Percentiles rank a stretch among this genome's conserved stretches.
phyloP scores from a whole-genome alignment of 1,140 invertebrate genomes.

The Drepana arcuata region DNA sequence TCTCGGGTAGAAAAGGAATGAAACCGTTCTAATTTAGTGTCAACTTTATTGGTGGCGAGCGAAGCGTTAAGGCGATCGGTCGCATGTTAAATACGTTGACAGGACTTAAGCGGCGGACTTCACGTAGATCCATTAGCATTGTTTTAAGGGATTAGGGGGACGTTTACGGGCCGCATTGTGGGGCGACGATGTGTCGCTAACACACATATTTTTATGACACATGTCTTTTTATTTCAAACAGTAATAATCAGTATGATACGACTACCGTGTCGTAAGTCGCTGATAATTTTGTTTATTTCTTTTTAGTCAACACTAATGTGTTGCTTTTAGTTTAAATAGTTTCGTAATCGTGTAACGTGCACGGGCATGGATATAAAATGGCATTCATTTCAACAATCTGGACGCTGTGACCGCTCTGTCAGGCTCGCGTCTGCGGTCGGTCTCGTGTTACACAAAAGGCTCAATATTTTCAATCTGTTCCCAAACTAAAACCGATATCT shows the following conservation, averaged over 20 bases:
- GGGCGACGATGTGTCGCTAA: slow-evolving; percentile 45
- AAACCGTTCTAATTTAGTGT: slow-evolving; percentile 64
- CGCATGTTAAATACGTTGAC: slow-evolving; percentile 55
- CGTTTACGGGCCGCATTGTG: slow-evolving; percentile 39
- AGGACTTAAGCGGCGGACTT: slow-evolving; percentile 56
- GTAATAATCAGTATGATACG: slow-evolving; percentile 54
- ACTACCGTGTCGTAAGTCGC: slow-evolving; percentile 48
- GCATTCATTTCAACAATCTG: slow-evolving; percentile 11
- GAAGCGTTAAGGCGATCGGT: slow-evolving; percentile 58
- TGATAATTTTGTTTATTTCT: slow-evolving; percentile 38
- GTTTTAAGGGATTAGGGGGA: slow-evolving; percentile 66
- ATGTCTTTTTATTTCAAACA: slow-evolving; percentile 42
- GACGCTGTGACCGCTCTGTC: slow-evolving; percentile 24
- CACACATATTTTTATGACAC: slow-evolving; percentile 66
- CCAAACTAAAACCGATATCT: slow-evolving; percentile 61
- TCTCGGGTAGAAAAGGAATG: slow-evolving; percentile 52
- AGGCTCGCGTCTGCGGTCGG: slow-evolving; percentile 28
- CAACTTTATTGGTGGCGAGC: slow-evolving; percentile 63
- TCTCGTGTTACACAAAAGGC: slow-evolving; percentile 64
- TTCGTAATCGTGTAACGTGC: slow-evolving; percentile 1
- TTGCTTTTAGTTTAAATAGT: background rate
- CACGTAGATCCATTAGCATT: slow-evolving; percentile 67
- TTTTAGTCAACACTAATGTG: slow-evolving; percentile 9
- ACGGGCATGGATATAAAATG: slow-evolving; percentile 6
- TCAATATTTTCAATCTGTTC: slow-evolving; percentile 45